Percentiles rank a stretch among this genome's conserved stretches.
These are phyloP conservation scores for Siniperca undulata DNA, from an alignment of 2,797 vertebrate species.

Conservation along the genomic window DNA sequence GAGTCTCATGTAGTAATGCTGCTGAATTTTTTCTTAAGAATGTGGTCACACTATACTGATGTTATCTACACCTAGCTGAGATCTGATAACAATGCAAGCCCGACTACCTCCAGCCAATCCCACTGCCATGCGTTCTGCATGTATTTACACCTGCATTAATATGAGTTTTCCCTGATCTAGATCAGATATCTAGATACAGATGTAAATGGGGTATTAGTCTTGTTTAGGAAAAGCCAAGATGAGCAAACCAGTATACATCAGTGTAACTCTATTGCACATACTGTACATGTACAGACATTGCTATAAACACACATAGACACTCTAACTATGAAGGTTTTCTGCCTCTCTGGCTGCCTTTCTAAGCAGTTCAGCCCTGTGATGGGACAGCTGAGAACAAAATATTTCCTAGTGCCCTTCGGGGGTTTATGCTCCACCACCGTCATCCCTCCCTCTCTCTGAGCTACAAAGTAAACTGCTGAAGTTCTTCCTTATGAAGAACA, in stretches of 20 bases:
- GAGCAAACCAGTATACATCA: neutral
- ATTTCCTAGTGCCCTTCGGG: conserved; percentile 65
- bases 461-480: conserved; percentile 49
- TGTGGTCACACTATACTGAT: neutral
- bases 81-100: neutral
- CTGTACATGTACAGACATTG: neutral
- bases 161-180: neutral
- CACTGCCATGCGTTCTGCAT: neutral
- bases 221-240: neutral
- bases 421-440: conserved; percentile 62
- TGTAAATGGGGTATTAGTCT: neutral
- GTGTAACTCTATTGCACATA: neutral
- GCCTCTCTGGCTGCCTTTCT: conserved; percentile 46
- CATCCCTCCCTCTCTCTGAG: conserved; percentile 42
- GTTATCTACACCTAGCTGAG: neutral
- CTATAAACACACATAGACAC: neutral
- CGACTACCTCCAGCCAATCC: neutral
- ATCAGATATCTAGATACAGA: neutral
- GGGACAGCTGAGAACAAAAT: conserved; percentile 47
- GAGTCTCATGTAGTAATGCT: neutral
- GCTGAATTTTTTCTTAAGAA: neutral
- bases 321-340: conserved; percentile 49
- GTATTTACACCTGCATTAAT: neutral
- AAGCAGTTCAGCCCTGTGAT: conserved; percentile 30
- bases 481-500: conserved; percentile 39